Conservation (phyloP, 2,888 invertebrate genomes). For the Tenthredo notha region DNA sequence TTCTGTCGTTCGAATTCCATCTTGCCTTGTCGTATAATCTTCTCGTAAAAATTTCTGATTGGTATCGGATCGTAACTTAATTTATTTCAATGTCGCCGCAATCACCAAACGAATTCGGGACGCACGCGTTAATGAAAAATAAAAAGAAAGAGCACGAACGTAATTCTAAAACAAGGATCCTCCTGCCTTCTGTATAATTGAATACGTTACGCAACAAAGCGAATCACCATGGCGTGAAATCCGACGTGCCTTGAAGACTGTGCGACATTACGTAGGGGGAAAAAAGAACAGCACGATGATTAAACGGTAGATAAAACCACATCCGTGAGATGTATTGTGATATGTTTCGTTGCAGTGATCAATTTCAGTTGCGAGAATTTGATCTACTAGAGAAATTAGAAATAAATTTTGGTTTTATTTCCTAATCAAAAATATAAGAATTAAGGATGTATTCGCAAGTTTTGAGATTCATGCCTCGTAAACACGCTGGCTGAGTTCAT, state of each 20-base stretch:
- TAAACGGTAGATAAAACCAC: conserved; percentile 27
- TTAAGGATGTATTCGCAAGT: conserved; percentile 35
- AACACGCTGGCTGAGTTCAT: conserved; percentile 48
- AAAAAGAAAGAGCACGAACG: background rate
- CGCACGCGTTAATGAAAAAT: conserved; percentile 4
- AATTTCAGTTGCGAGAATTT: background rate
- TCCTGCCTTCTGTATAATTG: conserved; percentile 22
- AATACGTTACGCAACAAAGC: conserved; percentile 33
- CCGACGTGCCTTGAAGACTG: conserved; percentile 33
- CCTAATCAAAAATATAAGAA: background rate
- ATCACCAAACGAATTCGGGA: conserved; percentile 10
- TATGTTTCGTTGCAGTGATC: background rate
- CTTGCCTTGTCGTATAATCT: background rate
- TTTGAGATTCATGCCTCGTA: conserved; percentile 52
- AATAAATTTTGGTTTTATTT: background rate
- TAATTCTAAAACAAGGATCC: conserved; percentile 2
- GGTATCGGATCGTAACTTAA: conserved; percentile 16
- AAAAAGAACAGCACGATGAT: conserved; percentile 20
- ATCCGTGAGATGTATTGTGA: background rate
- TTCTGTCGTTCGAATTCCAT: background rate
- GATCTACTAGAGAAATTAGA: background rate
- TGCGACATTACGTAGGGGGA: background rate
- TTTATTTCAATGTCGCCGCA: conserved; percentile 31
- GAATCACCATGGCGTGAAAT: conserved; percentile 43
- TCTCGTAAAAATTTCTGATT: background rate